These are phyloP conservation scores for Ptilonorhynchus violaceus DNA, from an alignment of 2,113 vertebrate species.

Conservation along the genomic window DNA sequence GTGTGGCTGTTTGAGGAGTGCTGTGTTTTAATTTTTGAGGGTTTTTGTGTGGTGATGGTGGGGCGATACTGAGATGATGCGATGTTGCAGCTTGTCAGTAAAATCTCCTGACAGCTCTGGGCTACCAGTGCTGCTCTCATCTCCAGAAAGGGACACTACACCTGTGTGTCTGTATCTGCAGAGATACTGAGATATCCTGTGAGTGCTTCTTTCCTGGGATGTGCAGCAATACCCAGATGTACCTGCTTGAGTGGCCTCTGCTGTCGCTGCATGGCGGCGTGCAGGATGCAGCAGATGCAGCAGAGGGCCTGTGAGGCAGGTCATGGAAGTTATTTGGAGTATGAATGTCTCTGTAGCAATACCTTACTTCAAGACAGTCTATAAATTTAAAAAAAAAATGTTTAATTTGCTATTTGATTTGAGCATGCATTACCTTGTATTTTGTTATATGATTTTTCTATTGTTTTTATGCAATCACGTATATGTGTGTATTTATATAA, in stretches of 20 bases:
- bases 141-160: not conserved
- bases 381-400: no score
- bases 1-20: not conserved
- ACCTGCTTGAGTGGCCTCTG: not conserved
- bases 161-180: fast-evolving
- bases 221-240: not conserved
- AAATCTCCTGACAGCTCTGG: not conserved
- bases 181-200: fast-evolving
- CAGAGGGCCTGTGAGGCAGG: not conserved
- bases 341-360: not conserved
- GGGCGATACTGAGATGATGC: not conserved
- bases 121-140: not conserved
- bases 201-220: not conserved
- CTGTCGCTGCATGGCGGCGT: fast-evolving
- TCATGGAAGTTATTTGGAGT: not conserved
- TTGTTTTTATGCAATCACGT: not conserved
- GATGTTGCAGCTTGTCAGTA: not conserved
- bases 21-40: not conserved
- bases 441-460: not conserved
- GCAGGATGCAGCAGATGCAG: not conserved
- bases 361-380: not conserved
- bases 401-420: not conserved
- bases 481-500: fast-evolving
- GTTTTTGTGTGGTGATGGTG: not conserved
- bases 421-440: fast-evolving